Evolutionary conservation across 2,797 vertebrate species (phyloP), one percentile per base, ranked within the genome.

Genomic region (Nothura maculosa): DNA sequence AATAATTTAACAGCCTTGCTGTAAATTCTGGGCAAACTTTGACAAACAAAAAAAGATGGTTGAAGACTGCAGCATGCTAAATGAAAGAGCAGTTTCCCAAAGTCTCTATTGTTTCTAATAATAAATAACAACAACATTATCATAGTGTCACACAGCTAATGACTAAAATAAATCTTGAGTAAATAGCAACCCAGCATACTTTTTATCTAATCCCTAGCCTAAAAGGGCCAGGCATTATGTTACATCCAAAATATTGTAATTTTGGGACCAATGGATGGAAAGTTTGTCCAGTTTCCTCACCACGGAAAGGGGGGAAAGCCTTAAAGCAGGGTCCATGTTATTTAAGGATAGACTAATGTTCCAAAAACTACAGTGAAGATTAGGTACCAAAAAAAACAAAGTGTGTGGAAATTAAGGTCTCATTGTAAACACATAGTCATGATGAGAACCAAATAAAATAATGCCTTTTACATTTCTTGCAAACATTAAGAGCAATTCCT

Each of bases 1-100:
- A 96, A 92, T 96, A 89, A 96, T 96, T 97, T 85, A 77, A 72
- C 60, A 89, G 69, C 72, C 67, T 86, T 75, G 38, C 70, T 92
- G 82, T 81, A 93, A 87, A 61, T 87, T 66, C 84, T 61, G 30
- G 57, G 70, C 27, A 93, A 64, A 91, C 48, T 70, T 85, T 50
- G 73, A 89, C 34, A 83, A 84, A 89, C 82, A 40, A 25, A 69
- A 73, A 88, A 87, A 92, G 69, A 70, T 79, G 34, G 73, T 54
- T 64, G 77, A 85, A 76, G 91, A 64, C 66, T 76, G 47, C 72
- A 74, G 73, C 30, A 4, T 10, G 63, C 7, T 45, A 36, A 62
- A 66, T 28, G 42, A 78, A 58, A 77, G 18, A 74, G 52, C 9
- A 69, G 8, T 85, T 64, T 88, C 47, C 38, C 74, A 74, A 90